Evolutionary conservation across 1,140 invertebrate species (phyloP), one percentile per base, ranked within the genome.

Genomic region (Vanessa tameamea): DNA sequence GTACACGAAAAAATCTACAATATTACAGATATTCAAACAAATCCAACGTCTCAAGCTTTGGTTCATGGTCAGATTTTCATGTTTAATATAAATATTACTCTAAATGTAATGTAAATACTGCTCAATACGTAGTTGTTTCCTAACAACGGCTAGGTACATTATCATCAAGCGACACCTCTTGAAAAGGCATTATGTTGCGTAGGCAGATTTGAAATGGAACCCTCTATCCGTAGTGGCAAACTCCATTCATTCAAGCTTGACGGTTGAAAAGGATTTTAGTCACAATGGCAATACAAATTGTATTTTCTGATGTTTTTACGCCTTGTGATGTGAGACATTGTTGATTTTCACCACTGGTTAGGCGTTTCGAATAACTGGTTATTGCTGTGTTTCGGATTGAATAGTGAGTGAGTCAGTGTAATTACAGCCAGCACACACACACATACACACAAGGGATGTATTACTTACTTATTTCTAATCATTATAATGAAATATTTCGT

Each of bases 131-230:
- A 71, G 47, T 50, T 23, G 68, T 26, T 59, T 16, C 37, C 26
- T 47, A 14, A 71, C 57, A 71, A 50, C 47, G 31, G 26, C 26
- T 37, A 20, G 47, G 20, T 53, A 64, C 47, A 53, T 64, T 64
- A 51, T 53, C 59, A 15, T 43, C 69, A 71, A 31, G 59, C 48
- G 69, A 64, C 59, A 53, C 61, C 53, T 71, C 59, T 53, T 53
- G 69, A 71, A 64, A 64, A 43, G 59, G 59, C 61, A 64, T 64
- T 71, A 53, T 64, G 26, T 64, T 64, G 26, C 16, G 26, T 37
- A 64, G 50, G 31, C 31, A 26, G 48, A 47, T 70, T 55, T 50
- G 15, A 64, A 23, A 71, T 64, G 20, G 37, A 59, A 57, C n/a
- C 5, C 15, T 53, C 13, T n/a, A 57, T 13, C 66, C 9, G n/a